Conservation (phyloP, 2,888 invertebrate genomes). For the Slavum lentiscoides region DNA sequence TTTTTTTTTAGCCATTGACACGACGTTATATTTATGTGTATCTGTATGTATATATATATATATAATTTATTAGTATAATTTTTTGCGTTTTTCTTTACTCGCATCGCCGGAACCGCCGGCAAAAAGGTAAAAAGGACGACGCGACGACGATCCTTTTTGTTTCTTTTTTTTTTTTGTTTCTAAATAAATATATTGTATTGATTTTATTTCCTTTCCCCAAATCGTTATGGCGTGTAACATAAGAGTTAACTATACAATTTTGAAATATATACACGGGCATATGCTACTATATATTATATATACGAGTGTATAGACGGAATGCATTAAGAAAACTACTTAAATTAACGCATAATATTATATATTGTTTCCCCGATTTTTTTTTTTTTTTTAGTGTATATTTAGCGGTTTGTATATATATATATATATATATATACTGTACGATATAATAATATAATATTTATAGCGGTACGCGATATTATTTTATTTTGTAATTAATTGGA, state of each 20-base stretch:
- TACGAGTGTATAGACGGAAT: not conserved
- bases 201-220: not conserved
- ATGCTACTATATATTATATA: not conserved
- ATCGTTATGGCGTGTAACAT: no score
- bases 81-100: not conserved
- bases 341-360: constrained; percentile 3
- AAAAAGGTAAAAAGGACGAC: not conserved
- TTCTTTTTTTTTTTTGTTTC: constrained; percentile 11
- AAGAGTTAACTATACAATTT: constrained; percentile 15
- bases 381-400: constrained; percentile 48
- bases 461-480: constrained; percentile 51
- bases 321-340: constrained; percentile 14
- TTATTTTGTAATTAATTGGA: constrained; percentile 53
- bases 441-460: constrained; percentile 45
- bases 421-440: constrained; percentile 10
- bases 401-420: constrained; percentile 39
- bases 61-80: not conserved
- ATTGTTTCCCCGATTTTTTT: constrained; percentile 19
- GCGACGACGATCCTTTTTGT: constrained; percentile 18
- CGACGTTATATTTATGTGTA: no score
- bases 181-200: not conserved
- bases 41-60: not conserved
- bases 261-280: not conserved
- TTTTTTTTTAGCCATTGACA: no score
- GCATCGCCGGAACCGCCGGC: not conserved